Evolutionary conservation across 1,140 invertebrate species (phyloP), one percentile per base, ranked within the genome.

Genomic region (Holotrichia oblita): DNA sequence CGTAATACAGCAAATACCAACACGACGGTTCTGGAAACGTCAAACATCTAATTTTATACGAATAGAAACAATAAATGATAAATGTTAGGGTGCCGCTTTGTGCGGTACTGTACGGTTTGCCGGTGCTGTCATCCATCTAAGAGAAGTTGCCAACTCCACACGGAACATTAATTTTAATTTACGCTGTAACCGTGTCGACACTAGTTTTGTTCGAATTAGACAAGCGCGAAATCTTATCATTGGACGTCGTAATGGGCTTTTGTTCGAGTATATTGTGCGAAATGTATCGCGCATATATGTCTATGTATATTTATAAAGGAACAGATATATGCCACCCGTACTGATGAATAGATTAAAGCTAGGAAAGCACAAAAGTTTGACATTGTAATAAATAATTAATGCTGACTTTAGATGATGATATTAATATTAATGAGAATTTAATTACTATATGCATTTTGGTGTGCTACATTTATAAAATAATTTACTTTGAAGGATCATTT

Each of bases 31-130:
- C 48, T 55, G 6, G 48, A 10, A 6, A 55, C 48, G 48, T 55
- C 48, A 55, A 55, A 55, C 48, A 17, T 55, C 48, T 55, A 55
- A 55, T 55, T 55, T 6, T 17, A n/a, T 17, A 17, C 48, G 48
- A 55, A 55, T 55, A 17, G 48, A 55, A 55, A 55, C 48, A 55
- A 55, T 55, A 55, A 55, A 55, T 55, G 48, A 55, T 55, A 55
- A 55, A 55, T 55, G 48, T 55, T 55, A 14, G 14, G n/a, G 14
- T 17, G 48, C 48, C 48, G 12, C 48, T n/a, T 55, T 55, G 48
- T 55, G n/a, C 12, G 14, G 17, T 14, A 14, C 17, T 55, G 17
- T 7, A 17, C 48, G 48, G n/a, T 55, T 34, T 34, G 2, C 27
- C 27, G 48, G 6, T 17, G 48, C 17, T 55, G 12, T 17, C 48